Evolutionary conservation across 2,113 vertebrate genomes (phyloP).

Genomic region (Potamarius usumacintae): DNA sequence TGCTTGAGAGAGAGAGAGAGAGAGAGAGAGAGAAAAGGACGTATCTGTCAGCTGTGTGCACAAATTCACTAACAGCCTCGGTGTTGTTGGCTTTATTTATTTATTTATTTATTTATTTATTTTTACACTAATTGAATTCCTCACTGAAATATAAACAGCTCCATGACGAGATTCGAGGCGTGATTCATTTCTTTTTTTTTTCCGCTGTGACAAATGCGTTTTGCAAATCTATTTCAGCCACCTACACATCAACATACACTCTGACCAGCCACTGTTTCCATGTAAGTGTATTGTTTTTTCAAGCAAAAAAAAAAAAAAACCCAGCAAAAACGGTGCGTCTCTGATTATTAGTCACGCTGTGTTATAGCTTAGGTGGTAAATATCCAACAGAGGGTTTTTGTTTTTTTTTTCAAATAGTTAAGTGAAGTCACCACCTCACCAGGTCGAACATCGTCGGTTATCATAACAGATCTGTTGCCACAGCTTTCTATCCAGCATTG

Average conservation of each 20-base stretch:
- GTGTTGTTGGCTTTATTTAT: neutral
- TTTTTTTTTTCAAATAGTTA: too few relatives aligned
- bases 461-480: too few relatives aligned
- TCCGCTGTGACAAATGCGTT: neutral
- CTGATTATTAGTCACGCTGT: neutral
- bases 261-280: neutral
- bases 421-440: too few relatives aligned
- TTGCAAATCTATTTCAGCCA: neutral
- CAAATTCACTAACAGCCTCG: conserved; percentile 1
- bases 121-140: conserved; percentile 27
- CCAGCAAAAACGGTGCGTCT: neutral
- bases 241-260: conserved; percentile 11
- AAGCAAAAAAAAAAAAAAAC: neutral
- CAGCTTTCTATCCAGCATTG: too few relatives aligned
- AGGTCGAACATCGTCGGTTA: too few relatives aligned
- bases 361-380: neutral
- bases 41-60: neutral
- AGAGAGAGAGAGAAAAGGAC: neutral
- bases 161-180: neutral
- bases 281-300: neutral
- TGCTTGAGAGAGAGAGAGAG: neutral
- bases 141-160: conserved; percentile 29
- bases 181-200: conserved; percentile 17
- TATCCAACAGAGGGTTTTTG: neutral
- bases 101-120: neutral